Conservation (phyloP, 2,113 vertebrate species). For the Ictalurus furcatus region DNA sequence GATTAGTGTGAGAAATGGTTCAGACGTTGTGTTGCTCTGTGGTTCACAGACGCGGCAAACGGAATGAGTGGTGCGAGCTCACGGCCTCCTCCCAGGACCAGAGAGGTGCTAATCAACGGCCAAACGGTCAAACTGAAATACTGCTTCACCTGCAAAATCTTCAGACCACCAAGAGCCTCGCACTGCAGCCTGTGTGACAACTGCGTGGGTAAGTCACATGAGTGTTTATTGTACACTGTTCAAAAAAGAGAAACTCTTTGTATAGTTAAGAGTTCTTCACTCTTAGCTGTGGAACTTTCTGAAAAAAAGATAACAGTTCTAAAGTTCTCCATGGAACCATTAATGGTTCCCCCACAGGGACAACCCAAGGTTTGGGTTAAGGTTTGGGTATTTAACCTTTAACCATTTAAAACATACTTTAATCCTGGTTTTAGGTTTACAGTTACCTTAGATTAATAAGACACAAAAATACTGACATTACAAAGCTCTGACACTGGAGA, state of each 20-base stretch:
- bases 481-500: neutral
- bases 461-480: neutral
- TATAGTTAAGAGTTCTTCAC: neutral
- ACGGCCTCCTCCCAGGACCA: slow-evolving; percentile 87
- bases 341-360: neutral
- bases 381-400: neutral
- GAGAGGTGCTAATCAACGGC: slow-evolving; percentile 90
- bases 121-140: slow-evolving; percentile 94
- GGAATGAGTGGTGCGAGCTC: slow-evolving; percentile 83
- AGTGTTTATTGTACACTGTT: neutral
- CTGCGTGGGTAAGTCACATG: slow-evolving; percentile 86
- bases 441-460: neutral
- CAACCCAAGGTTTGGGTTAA: neutral
- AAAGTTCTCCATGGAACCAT: neutral
- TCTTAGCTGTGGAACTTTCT: neutral
- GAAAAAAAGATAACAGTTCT: neutral
- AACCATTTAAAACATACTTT: neutral
- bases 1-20: neutral
- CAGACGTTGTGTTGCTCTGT: neutral
- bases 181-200: slow-evolving; percentile 97
- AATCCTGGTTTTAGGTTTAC: neutral
- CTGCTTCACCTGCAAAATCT: slow-evolving; percentile 96
- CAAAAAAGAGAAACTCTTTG: neutral
- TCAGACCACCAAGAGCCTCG: slow-evolving; percentile 89
- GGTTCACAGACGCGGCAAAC: slow-evolving; percentile 79